phyloP scores from a whole-genome alignment of 2,113 vertebrate species.

The Romanogobio albipinnatus region DNA sequence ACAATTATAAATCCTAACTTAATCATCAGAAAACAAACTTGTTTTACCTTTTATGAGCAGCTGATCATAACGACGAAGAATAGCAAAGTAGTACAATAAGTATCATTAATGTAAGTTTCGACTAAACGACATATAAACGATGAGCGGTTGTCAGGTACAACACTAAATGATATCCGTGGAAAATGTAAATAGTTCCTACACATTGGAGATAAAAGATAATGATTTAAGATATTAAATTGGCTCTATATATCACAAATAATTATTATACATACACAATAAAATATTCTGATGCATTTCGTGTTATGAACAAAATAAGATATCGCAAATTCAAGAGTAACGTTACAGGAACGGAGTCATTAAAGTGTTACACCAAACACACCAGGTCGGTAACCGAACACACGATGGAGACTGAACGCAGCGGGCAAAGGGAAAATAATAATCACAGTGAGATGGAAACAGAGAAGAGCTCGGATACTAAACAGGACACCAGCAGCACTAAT shows the following conservation, averaged over 20 bases:
- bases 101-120: not conserved
- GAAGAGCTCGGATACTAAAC: not conserved
- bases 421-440: conserved; percentile 53
- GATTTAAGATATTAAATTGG: not conserved
- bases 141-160: not conserved
- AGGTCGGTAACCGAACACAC: conserved; percentile 41
- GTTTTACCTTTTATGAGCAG: not conserved
- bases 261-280: not conserved
- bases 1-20: not conserved
- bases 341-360: conserved; percentile 48
- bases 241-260: not conserved
- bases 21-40: not conserved
- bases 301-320: not conserved
- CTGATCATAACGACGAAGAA: not conserved
- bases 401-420: conserved; percentile 58
- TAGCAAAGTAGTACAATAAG: not conserved
- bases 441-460: conserved; percentile 45
- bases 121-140: not conserved
- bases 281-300: not conserved
- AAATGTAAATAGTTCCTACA: conserved; percentile 30
- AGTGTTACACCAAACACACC: conserved; percentile 62
- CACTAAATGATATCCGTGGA: conserved; percentile 33
- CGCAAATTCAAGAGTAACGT: not conserved
- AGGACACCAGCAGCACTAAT: not conserved
- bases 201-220: not conserved